Evolutionary conservation across 2,113 vertebrate genomes (phyloP).

Genomic region (Trinectes maculatus): DNA sequence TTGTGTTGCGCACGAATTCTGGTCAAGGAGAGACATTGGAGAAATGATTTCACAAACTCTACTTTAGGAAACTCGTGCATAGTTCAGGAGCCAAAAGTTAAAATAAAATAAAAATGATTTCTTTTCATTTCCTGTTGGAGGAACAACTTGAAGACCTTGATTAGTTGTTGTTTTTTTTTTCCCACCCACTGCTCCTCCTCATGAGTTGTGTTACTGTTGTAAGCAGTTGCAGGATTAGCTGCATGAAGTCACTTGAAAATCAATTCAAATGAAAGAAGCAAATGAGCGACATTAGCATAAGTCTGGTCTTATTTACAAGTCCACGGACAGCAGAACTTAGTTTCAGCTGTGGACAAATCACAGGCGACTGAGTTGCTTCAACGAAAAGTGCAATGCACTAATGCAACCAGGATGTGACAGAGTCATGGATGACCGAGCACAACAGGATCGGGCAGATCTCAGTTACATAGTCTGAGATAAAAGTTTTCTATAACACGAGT

Average conservation of each 20-base stretch:
- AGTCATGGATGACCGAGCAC: conserved; percentile 34
- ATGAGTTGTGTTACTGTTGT: too few species aligned
- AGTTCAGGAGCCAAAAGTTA: conserved; percentile 15
- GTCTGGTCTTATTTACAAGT: conserved; percentile 17
- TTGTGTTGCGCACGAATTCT: not conserved
- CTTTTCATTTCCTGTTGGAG: not conserved
- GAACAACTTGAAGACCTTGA: conserved; percentile 8
- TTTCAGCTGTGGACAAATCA: conserved; percentile 17
- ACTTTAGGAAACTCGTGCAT: not conserved
- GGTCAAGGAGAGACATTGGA: too few species aligned
- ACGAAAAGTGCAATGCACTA: conserved; percentile 32
- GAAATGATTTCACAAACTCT: too few species aligned
- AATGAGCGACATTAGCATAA: conserved; percentile 11
- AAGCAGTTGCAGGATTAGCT: not conserved
- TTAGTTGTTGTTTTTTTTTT: conserved; percentile 10
- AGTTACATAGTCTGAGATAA: conserved; percentile 19
- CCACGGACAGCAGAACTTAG: conserved; percentile 39
- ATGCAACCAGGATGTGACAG: conserved; percentile 44
- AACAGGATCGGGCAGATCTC: conserved; percentile 35
- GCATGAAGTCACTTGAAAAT: conserved; percentile 1
- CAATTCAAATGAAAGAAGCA: not conserved
- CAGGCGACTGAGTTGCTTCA: conserved; percentile 16
- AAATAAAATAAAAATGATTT: conserved; percentile 6
- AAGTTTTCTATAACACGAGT: conserved; percentile 38
- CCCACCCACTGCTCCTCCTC: too few species aligned